Conservation (phyloP, 2,113 vertebrate species). For the Tiliqua scincoides region DNA sequence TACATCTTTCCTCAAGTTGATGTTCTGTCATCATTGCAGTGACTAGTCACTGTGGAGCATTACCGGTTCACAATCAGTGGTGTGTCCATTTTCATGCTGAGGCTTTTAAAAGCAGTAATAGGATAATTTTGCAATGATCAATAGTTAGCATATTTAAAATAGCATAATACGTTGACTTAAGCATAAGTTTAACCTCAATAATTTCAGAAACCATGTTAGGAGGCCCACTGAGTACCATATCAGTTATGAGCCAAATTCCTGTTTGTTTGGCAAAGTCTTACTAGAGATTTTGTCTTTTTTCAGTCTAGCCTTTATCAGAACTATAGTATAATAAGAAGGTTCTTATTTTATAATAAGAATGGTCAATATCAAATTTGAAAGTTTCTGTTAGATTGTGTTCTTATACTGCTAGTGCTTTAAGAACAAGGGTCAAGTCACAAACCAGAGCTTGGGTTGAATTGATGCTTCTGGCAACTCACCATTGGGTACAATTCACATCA, state of each 20-base stretch:
- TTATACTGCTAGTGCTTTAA: neutral
- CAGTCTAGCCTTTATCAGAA: neutral
- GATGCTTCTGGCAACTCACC: no score
- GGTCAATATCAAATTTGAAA: neutral
- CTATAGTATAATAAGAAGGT: neutral
- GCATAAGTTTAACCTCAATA: neutral
- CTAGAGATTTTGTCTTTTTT: neutral
- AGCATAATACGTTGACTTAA: neutral
- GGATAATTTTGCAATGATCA: neutral
- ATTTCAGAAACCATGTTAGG: neutral
- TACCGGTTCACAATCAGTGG: no score
- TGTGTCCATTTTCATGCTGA: neutral
- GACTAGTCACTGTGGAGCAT: neutral
- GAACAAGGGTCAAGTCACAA: neutral
- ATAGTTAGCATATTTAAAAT: neutral
- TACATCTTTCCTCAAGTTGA: neutral
- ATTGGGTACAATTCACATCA: no score
- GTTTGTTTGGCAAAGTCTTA: fast-evolving
- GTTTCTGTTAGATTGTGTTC: neutral
- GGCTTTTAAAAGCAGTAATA: neutral
- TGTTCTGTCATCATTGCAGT: neutral
- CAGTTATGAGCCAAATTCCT: fast-evolving
- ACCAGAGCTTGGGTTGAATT: neutral
- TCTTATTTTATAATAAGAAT: neutral
- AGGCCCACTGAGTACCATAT: neutral